Evolutionary conservation across 2,888 invertebrate genomes (phyloP).

Genomic region (Hipparchia sbordonii): DNA sequence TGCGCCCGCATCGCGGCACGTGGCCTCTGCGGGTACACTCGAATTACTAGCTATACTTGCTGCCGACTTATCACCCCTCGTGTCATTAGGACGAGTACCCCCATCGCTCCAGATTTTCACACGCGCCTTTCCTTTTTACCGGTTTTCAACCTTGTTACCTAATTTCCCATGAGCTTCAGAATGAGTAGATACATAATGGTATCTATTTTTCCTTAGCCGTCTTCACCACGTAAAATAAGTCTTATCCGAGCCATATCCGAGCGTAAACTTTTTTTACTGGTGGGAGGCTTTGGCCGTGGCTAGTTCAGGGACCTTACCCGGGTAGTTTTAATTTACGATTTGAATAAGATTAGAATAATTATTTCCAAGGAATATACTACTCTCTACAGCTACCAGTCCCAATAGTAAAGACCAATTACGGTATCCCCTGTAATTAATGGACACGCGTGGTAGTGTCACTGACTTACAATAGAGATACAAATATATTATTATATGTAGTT

Average conservation of each 20-base stretch:
- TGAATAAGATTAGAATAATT: no score
- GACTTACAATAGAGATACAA: constrained; percentile 31
- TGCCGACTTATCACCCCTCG: constrained; percentile 61
- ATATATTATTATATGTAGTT: no score
- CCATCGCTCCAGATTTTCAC: constrained; percentile 72
- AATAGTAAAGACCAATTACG: no score
- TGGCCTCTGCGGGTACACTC: constrained; percentile 49
- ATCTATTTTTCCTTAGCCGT: background rate
- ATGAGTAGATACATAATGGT: background rate
- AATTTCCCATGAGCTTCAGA: background rate
- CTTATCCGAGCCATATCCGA: no score
- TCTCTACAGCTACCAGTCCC: no score
- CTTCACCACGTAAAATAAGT: no score
- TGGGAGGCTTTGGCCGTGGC: no score
- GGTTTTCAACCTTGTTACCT: constrained; percentile 11
- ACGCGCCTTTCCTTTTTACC: constrained; percentile 43
- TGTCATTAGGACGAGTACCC: constrained; percentile 62
- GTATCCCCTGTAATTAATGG: background rate
- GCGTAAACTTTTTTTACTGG: no score
- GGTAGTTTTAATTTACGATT: no score
- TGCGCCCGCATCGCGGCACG: constrained; percentile 61
- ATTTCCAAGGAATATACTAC: no score
- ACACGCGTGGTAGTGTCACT: background rate
- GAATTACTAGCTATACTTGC: constrained; percentile 31
- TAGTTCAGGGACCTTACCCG: no score